Conservation (phyloP, 2,797 vertebrate species). For the Anguilla obscura region DNA sequence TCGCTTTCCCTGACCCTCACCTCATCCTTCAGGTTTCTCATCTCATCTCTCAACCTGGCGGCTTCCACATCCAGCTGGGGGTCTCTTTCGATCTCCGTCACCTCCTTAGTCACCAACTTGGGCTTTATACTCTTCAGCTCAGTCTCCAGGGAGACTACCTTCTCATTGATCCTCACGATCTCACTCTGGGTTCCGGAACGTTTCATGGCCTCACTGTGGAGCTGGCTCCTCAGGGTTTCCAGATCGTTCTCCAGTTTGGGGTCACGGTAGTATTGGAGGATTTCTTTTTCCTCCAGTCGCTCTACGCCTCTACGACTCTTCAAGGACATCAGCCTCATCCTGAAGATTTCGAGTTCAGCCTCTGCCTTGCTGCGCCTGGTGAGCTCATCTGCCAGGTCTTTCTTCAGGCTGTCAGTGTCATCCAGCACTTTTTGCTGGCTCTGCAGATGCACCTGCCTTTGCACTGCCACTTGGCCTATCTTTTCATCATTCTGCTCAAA, state of each 20-base stretch:
- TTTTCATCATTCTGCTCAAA: slow-evolving; percentile 83
- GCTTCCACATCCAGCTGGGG: slow-evolving; percentile 84
- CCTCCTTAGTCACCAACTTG: slow-evolving; percentile 90
- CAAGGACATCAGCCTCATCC: slow-evolving; percentile 77
- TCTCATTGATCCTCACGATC: slow-evolving; percentile 72
- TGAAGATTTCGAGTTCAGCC: slow-evolving; percentile 73
- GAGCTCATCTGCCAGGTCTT: slow-evolving; percentile 79
- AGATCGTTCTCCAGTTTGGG: slow-evolving; percentile 81
- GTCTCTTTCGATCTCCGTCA: slow-evolving; percentile 91
- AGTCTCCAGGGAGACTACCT: slow-evolving; percentile 72
- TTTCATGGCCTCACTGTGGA: slow-evolving; percentile 74
- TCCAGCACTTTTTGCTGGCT: slow-evolving; percentile 53
- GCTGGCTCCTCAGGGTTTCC: slow-evolving; percentile 61
- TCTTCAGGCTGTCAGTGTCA: slow-evolving; percentile 68
- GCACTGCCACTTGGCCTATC: slow-evolving; percentile 59
- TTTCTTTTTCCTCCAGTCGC: slow-evolving; percentile 88
- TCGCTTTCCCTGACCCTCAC: slow-evolving; percentile 64
- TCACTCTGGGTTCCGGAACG: slow-evolving; percentile 71
- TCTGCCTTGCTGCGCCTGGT: slow-evolving; percentile 70
- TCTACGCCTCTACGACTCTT: slow-evolving; percentile 86
- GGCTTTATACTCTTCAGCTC: slow-evolving; percentile 69
- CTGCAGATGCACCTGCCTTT: slow-evolving; percentile 71
- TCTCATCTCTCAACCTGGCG: slow-evolving; percentile 74
- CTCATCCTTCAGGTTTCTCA: slow-evolving; percentile 70
- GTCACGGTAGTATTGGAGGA: slow-evolving; percentile 89